These are phyloP conservation scores for Propithecus coquereli DNA, from an alignment of 2,113 vertebrate species.

Conservation along the genomic window DNA sequence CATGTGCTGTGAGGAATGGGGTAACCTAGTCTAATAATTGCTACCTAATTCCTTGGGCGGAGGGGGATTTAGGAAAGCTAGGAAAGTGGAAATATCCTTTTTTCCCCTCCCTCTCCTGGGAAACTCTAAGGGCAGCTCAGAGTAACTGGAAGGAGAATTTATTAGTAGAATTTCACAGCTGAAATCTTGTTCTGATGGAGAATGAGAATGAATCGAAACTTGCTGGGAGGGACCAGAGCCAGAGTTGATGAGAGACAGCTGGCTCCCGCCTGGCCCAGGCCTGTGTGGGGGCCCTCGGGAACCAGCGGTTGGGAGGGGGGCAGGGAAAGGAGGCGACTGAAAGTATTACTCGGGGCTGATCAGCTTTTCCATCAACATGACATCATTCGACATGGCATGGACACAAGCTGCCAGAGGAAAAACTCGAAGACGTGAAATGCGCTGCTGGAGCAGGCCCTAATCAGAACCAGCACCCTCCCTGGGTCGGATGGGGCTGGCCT, in stretches of 20 bases:
- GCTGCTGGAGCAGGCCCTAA: constrained; percentile 31
- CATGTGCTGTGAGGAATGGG: not conserved
- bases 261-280: constrained; percentile 17
- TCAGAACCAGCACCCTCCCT: constrained; percentile 62
- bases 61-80: not conserved
- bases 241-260: constrained; percentile 38
- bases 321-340: not conserved
- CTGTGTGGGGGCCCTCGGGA: not conserved
- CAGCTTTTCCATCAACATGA: constrained; percentile 79
- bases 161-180: constrained; percentile 28
- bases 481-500: not conserved
- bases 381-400: constrained; percentile 76
- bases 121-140: not conserved
- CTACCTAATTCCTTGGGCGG: not conserved
- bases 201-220: constrained; percentile 32
- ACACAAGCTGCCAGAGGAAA: constrained; percentile 75
- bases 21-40: not conserved
- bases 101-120: not conserved
- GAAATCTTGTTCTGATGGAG: not conserved
- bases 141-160: constrained; percentile 60
- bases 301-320: constrained; percentile 25
- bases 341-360: constrained; percentile 53
- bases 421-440: constrained; percentile 35
- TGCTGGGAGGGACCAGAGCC: not conserved
- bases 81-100: not conserved